A percentile compares a stretch with the other conserved stretches of the same genome.
Evolutionary conservation across 2,888 invertebrate genomes (phyloP).

Genomic region (Agelastica alni): DNA sequence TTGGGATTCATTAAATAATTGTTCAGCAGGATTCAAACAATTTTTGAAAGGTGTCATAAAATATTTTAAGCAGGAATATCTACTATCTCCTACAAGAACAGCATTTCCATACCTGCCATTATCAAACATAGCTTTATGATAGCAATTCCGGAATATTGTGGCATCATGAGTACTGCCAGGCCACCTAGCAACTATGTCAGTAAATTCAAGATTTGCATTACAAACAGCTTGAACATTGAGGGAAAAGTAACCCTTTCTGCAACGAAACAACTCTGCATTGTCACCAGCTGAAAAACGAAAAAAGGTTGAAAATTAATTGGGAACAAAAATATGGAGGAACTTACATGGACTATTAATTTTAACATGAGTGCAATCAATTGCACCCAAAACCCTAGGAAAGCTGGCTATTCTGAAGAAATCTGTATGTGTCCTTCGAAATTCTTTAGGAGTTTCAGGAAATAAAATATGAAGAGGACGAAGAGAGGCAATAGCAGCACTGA

Average conservation of each 20-base stretch:
- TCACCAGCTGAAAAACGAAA: no score
- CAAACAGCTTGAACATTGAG: conserved; percentile 40
- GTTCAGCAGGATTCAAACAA: conserved; percentile 28
- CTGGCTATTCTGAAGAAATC: background rate
- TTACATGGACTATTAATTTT: conserved; percentile 7
- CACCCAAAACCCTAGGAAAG: conserved; percentile 31
- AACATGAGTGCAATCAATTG: no score
- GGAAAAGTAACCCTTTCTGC: conserved; percentile 39
- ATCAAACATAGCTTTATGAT: no score
- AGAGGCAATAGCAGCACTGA: conserved; percentile 9
- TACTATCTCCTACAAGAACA: no score
- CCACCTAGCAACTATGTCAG: background rate
- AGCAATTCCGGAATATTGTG: conserved; percentile 5
- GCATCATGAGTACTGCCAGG: conserved; percentile 37
- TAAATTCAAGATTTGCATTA: no score
- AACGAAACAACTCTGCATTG: conserved; percentile 40
- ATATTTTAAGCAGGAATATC: no score
- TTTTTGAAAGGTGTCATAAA: conserved; percentile 1
- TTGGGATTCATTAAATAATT: conserved; percentile 37
- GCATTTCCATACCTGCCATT: no score
- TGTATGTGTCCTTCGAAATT: conserved; percentile 1
- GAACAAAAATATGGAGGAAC: conserved; percentile 1
- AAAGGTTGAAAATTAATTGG: no score
- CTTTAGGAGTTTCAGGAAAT: conserved; percentile 4
- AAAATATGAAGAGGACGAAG: background rate